Base-by-base conservation (phyloP, 2,113 vertebrate species). In the Epinephelus cyanopodus region DNA sequence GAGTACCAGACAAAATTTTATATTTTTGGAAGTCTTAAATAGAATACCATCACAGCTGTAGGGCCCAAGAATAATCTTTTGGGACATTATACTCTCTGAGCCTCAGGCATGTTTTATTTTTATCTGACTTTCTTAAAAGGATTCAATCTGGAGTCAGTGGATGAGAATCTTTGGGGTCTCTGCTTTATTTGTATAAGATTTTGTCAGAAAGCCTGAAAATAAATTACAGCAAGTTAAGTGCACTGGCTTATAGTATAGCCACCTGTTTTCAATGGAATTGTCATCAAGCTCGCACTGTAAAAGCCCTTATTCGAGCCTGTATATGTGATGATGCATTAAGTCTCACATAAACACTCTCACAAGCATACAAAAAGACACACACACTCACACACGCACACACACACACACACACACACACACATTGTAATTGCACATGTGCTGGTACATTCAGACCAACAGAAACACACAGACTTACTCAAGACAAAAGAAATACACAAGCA, bases 261-360 rank as follows among this genome's bases (percentile, higher is more conserved):
- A 84, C 54, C 54, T 82, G 81, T 82, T 89, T 86, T 53, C 71
- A 69, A 76, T 85, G 83, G 83, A 76, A 57, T 27, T 67, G 54
- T 47, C 73, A 74, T 68, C 53, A 79, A 19, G 4, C 70, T 72
- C 71, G 2, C 45, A 39, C 58, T 72, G 60, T 67, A 29, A 75
- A 78, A 69, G 64, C 64, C 29, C n/a, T 74, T 54, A 56, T 84
- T 85, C 61, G 62, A 71, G 23, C 27, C 47, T 37, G 6, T 47
- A 48, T 70, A 57, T 19, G 53, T 39, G 15, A 5, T 5, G 18
- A 78, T 47, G 65, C 42, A 81, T 68, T 37, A 72, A 29, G n/a
- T 72, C 77, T 70, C 19, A 0, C 69, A 71, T 66, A 78, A 80
- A 86, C 77, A 81, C 77, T 74, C 48, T 53, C 27, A 57, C 82